Conservation (phyloP, 2,888 invertebrate genomes). For the Hymenopus coronatus region DNA sequence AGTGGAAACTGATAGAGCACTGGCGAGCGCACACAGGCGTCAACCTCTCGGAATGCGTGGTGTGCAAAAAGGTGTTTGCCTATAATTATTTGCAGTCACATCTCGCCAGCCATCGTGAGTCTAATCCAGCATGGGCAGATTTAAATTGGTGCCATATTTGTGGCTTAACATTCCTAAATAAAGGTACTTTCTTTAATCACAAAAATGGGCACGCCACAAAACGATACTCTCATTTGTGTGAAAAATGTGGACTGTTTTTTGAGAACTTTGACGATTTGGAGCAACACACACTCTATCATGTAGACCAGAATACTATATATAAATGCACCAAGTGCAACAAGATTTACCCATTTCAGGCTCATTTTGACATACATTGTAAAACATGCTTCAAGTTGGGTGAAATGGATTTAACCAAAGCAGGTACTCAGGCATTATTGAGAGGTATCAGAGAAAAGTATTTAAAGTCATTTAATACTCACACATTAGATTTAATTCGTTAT, state of each 20-base stretch:
- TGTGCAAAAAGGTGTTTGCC: neutral
- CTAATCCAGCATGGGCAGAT: neutral
- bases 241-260: neutral
- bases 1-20: neutral
- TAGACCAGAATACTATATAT: neutral
- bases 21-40: neutral
- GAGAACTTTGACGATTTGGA: neutral
- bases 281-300: neutral
- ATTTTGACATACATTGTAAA: neutral
- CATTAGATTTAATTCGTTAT: neutral
- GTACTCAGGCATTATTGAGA: neutral
- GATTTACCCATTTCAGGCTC: neutral
- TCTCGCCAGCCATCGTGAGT: neutral
- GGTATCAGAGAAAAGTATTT: neutral
- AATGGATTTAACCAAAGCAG: neutral
- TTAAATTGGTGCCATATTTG: neutral
- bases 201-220: neutral
- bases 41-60: neutral
- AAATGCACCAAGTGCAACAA: neutral
- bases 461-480: neutral
- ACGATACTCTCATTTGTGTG: neutral
- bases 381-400: neutral
- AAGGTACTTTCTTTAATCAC: neutral
- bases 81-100: fast-evolving
- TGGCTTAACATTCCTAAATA: neutral